A percentile compares a stretch with the other conserved stretches of the same genome.
phyloP scores from a whole-genome alignment of 2,797 vertebrate genomes.

The Hydrolagus colliei region DNA sequence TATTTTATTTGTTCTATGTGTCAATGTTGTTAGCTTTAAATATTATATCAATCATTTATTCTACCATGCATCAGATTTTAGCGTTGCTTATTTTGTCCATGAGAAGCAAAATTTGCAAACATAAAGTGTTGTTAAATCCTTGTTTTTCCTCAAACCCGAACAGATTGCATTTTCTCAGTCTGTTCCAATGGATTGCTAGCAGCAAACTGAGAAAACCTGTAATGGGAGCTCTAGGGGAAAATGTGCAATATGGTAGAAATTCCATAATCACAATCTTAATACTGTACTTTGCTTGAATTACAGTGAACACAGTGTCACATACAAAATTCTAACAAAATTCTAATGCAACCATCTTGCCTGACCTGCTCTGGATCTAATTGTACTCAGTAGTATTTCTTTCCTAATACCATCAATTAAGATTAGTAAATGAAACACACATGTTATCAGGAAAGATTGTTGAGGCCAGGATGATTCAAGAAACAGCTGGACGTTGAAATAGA shows the following conservation, averaged over 20 bases:
- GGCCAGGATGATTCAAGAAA: no score
- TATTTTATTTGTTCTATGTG: background rate
- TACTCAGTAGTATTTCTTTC: no score
- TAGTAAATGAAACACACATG: no score
- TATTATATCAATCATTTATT: background rate
- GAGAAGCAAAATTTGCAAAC: background rate
- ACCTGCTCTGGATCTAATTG: no score
- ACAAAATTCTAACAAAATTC: background rate
- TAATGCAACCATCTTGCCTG: background rate
- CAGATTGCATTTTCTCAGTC: background rate
- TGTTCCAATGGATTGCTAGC: slow-evolving; percentile 20
- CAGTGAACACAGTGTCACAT: background rate
- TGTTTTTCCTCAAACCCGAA: slow-evolving; percentile 7
- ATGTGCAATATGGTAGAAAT: background rate
- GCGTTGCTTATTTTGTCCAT: background rate
- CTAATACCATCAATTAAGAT: no score
- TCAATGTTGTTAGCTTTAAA: background rate
- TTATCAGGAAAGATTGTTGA: no score
- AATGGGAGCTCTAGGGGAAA: background rate
- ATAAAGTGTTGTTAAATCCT: background rate
- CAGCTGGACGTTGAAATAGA: no score
- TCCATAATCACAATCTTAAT: background rate
- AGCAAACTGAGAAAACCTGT: background rate
- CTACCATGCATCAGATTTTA: background rate
- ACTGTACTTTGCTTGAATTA: background rate